These are phyloP conservation scores for Odontophorus gujanensis DNA, from an alignment of 2,113 vertebrate species.

Conservation along the genomic window DNA sequence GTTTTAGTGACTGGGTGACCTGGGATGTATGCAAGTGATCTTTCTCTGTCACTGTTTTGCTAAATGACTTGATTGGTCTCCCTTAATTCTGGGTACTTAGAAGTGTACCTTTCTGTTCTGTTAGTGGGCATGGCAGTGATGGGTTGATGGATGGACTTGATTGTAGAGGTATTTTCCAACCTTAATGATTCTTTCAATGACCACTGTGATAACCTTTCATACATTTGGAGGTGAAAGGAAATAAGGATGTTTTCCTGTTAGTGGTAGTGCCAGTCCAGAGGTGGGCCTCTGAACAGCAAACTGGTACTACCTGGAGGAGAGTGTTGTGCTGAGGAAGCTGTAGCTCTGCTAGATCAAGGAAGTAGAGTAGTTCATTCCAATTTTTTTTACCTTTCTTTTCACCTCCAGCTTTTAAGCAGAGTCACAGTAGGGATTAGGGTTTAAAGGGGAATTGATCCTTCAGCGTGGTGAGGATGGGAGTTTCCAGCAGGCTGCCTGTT, in stretches of 20 bases:
- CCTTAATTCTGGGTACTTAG: accelerated
- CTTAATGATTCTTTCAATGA: neutral
- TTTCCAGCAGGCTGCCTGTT: neutral
- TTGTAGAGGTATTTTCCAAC: too few relatives aligned
- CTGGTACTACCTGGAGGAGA: neutral
- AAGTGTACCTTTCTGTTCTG: neutral
- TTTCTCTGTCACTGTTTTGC: neutral
- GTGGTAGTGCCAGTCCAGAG: neutral
- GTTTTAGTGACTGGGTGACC: neutral
- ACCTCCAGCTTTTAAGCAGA: neutral
- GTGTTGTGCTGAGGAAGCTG: neutral
- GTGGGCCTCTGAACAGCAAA: neutral
- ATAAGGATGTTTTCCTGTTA: neutral
- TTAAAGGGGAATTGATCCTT: neutral
- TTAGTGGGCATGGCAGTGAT: too few relatives aligned
- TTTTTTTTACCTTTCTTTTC: neutral
- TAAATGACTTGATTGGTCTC: accelerated
- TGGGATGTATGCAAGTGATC: neutral
- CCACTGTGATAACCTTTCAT: neutral
- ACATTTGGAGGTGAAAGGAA: accelerated
- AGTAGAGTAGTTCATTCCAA: neutral
- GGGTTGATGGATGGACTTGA: too few relatives aligned
- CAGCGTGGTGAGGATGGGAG: neutral
- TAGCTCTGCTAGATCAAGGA: neutral
- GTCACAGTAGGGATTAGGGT: neutral